Evolutionary conservation across 2,888 invertebrate species (phyloP).

Genomic region (Fissipunctia ypsillon): DNA sequence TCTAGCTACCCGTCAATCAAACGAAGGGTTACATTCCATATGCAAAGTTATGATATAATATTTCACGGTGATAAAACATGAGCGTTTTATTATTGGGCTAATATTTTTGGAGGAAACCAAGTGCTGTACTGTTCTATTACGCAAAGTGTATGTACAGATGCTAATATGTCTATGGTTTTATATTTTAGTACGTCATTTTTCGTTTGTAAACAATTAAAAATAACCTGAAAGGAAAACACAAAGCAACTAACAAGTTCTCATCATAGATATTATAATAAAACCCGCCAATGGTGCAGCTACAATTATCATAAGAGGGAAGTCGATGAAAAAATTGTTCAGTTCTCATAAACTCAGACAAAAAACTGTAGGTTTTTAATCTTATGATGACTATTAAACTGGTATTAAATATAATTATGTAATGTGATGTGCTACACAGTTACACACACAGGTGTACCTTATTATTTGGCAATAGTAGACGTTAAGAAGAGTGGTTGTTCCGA

Average conservation of each 20-base stretch:
- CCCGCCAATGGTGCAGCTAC: no score
- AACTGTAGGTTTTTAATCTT: no score
- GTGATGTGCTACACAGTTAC: no score
- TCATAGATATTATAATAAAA: slow-evolving; percentile 8
- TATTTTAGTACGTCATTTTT: not conserved
- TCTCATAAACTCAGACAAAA: no score
- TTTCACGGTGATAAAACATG: slow-evolving; percentile 56
- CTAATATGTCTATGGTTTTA: not conserved
- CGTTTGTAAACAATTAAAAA: not conserved
- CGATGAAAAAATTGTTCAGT: no score
- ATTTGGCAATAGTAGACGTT: no score
- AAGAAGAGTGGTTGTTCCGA: no score
- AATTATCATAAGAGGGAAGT: no score
- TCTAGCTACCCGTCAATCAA: slow-evolving; percentile 60
- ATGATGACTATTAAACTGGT: no score
- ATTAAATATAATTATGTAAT: no score
- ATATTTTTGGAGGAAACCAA: slow-evolving; percentile 47
- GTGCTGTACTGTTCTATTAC: slow-evolving; percentile 22
- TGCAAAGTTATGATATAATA: slow-evolving; percentile 54
- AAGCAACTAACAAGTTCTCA: not conserved
- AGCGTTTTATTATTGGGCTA: slow-evolving; percentile 45
- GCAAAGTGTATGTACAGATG: not conserved
- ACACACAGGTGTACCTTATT: no score
- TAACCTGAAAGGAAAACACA: not conserved
- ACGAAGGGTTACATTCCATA: slow-evolving; percentile 55